Conservation (phyloP, 2,113 vertebrate genomes). For the Suncus etruscus region DNA sequence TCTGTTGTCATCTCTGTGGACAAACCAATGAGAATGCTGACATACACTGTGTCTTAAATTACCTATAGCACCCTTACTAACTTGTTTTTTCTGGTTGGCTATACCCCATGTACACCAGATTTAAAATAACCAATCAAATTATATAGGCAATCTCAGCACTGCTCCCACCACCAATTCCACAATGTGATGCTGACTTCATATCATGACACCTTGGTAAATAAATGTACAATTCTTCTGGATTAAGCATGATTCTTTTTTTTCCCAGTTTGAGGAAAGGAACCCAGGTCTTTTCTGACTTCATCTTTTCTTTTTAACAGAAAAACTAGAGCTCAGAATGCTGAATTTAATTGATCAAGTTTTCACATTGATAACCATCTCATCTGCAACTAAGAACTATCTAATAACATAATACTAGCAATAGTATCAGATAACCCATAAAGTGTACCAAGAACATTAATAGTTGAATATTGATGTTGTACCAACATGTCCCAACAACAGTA, state of each 20-base stretch:
- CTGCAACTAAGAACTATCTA: slow-evolving; percentile 11
- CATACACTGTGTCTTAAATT: no score
- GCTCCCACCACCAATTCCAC: no score
- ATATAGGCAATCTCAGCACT: no score
- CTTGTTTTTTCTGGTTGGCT: no score
- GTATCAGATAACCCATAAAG: slow-evolving; percentile 16
- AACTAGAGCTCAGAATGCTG: neutral
- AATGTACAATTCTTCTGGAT: neutral
- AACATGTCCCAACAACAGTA: neutral
- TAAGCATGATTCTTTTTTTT: neutral
- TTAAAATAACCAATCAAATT: no score
- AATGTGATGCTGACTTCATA: slow-evolving; percentile 1
- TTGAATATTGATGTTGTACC: neutral
- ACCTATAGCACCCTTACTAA: no score
- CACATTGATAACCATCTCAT: neutral
- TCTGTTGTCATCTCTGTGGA: no score
- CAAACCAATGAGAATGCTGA: no score
- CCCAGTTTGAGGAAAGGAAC: no score
- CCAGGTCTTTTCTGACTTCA: no score
- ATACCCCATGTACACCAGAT: no score
- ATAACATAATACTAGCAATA: slow-evolving; percentile 3
- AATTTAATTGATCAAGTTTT: slow-evolving; percentile 36
- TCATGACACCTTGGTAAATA: neutral
- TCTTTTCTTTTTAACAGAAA: slow-evolving; percentile 37
- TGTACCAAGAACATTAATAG: neutral